phyloP scores from a whole-genome alignment of 2,113 vertebrate species.

The Sorex araneus region DNA sequence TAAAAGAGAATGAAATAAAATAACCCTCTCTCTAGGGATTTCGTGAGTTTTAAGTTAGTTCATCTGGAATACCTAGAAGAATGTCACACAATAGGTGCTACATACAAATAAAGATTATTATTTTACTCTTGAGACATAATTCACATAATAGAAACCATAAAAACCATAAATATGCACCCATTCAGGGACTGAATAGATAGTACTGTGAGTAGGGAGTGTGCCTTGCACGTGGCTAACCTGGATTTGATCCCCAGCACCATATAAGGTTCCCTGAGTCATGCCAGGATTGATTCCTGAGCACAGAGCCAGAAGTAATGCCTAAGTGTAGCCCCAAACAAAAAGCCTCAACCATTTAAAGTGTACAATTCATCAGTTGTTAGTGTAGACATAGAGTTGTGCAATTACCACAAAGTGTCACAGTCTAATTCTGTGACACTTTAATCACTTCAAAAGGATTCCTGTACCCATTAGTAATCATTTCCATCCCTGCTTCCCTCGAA shows the following conservation, averaged over 20 bases:
- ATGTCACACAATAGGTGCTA: constrained; percentile 5
- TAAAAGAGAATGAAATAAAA: constrained; percentile 6
- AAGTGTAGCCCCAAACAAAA: too few species aligned
- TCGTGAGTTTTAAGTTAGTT: constrained; percentile 40
- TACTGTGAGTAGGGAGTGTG: too few species aligned
- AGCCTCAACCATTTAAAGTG: not conserved
- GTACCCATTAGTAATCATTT: not conserved
- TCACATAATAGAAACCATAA: not conserved
- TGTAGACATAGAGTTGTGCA: constrained; percentile 11
- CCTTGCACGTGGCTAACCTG: too few species aligned
- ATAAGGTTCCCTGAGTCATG: too few species aligned
- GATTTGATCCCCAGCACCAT: too few species aligned
- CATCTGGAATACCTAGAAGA: constrained; percentile 37
- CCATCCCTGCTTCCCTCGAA: not conserved
- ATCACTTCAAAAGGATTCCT: not conserved
- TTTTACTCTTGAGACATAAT: constrained; percentile 39
- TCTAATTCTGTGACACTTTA: constrained; percentile 39
- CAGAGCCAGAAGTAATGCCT: too few species aligned
- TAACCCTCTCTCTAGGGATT: not conserved
- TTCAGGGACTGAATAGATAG: too few species aligned
- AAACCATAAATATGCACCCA: too few species aligned
- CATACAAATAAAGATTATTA: constrained; percentile 42
- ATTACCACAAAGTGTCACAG: not conserved
- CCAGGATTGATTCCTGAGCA: too few species aligned
- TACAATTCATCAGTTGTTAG: constrained; percentile 17